These are phyloP conservation scores for Drosophila kanapiae DNA, from an alignment of 1,140 invertebrate genomes.

Conservation along the genomic window DNA sequence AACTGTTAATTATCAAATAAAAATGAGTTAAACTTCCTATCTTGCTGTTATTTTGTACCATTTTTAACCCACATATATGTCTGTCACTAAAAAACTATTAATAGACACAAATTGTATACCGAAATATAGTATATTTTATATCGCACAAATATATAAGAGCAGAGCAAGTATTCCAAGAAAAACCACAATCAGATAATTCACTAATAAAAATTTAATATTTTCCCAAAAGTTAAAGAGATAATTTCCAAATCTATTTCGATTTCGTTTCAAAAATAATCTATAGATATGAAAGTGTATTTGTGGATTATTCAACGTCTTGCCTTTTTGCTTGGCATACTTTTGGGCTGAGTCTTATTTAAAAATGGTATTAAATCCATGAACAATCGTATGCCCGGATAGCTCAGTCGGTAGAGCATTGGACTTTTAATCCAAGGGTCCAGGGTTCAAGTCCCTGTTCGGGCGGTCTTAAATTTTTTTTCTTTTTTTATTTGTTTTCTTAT, in stretches of 20 bases:
- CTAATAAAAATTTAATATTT: neutral
- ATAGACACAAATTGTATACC: no score
- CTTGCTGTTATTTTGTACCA: no score
- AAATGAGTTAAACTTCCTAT: neutral
- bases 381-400: slow-evolving; percentile 88
- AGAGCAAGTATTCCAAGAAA: neutral
- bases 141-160: neutral
- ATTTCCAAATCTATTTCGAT: neutral
- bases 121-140: neutral
- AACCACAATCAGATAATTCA: neutral
- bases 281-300: neutral
- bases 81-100: neutral
- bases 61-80: neutral
- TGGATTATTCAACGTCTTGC: neutral
- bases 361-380: neutral
- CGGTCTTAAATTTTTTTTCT: slow-evolving; percentile 71
- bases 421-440: slow-evolving; percentile 93
- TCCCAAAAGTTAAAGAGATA: neutral
- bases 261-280: slow-evolving; percentile 3
- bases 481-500: neutral
- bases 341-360: neutral
- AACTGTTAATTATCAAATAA: neutral
- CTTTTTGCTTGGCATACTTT: slow-evolving; percentile 5
- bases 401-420: slow-evolving; percentile 92
- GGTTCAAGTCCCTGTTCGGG: slow-evolving; percentile 93